phyloP scores from a whole-genome alignment of 2,113 vertebrate genomes.

The Limanda limanda region DNA sequence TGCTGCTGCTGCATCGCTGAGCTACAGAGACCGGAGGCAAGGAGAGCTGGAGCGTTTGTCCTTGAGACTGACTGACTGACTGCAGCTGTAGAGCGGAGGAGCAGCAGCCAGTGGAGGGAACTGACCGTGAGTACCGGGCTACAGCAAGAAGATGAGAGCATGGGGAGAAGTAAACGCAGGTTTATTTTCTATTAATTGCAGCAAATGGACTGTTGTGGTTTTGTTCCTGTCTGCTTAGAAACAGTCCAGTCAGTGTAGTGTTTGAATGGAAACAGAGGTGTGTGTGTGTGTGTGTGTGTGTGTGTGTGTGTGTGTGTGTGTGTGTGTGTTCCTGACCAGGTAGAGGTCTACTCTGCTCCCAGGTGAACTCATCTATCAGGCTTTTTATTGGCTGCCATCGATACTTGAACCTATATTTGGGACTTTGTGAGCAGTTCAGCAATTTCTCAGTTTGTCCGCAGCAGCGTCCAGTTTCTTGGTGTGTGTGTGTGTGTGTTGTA shows the following conservation, averaged over 20 bases:
- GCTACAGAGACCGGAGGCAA: conserved; percentile 83
- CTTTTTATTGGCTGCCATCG: conserved; percentile 45
- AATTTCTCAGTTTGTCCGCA: conserved; percentile 33
- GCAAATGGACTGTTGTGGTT: conserved; percentile 32
- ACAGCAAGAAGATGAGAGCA: conserved; percentile 15
- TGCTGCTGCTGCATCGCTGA: conserved; percentile 83
- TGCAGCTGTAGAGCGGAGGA: conserved; percentile 75
- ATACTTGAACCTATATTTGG: conserved; percentile 23
- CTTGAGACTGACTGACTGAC: conserved; percentile 92
- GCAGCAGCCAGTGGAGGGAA: conserved; percentile 68
- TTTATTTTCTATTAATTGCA: conserved; percentile 33
- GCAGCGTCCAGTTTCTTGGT: conserved; percentile 21
- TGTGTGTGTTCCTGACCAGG: conserved; percentile 35
- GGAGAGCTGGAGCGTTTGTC: conserved; percentile 91
- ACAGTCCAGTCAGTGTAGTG: conserved; percentile 28
- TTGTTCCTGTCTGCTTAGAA: conserved; percentile 60
- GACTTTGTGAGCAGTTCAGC: conserved; percentile 60
- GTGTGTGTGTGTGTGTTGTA: conserved; percentile 5
- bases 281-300: not conserved
- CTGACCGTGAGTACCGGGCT: conserved; percentile 70
- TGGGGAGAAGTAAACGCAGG: conserved; percentile 1
- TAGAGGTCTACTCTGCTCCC: conserved; percentile 61
- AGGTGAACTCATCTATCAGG: conserved; percentile 58
- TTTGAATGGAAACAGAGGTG: conserved; percentile 37
- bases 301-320: conserved; percentile 10